phyloP scores from a whole-genome alignment of 2,888 invertebrate species.

The Nasonovia ribisnigri region DNA sequence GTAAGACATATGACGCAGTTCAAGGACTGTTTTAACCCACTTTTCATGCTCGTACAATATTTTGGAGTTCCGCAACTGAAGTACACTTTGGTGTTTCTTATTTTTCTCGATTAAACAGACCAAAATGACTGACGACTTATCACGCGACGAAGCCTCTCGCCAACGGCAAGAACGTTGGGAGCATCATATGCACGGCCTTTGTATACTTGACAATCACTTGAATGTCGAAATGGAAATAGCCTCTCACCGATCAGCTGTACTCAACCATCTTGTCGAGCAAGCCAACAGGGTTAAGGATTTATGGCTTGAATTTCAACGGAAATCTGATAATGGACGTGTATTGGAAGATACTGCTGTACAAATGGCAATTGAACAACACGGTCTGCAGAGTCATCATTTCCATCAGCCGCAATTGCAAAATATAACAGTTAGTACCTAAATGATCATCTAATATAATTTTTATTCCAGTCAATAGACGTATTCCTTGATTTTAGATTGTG shows the following conservation, averaged over 20 bases:
- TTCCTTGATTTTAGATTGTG: slow-evolving; percentile 20
- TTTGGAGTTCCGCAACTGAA: background rate
- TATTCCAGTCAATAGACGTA: background rate
- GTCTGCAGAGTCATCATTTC: slow-evolving; percentile 54
- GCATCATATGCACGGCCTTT: slow-evolving; percentile 56
- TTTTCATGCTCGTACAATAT: background rate
- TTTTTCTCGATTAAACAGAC: background rate
- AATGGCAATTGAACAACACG: slow-evolving; percentile 61
- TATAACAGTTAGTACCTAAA: slow-evolving; percentile 33
- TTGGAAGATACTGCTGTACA: slow-evolving; percentile 61
- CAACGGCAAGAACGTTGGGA: slow-evolving; percentile 57
- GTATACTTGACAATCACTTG: slow-evolving; percentile 56
- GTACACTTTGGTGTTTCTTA: background rate
- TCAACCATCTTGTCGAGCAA: slow-evolving; percentile 53
- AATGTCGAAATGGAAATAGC: slow-evolving; percentile 57
- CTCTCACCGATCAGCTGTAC: slow-evolving; percentile 51
- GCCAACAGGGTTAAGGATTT: slow-evolving; percentile 60
- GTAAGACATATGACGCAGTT: slow-evolving; percentile 48
- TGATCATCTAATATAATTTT: background rate
- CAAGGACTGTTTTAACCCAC: slow-evolving; percentile 47
- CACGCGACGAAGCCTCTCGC: background rate
- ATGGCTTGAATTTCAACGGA: slow-evolving; percentile 52
- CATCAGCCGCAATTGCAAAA: slow-evolving; percentile 48
- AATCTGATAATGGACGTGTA: slow-evolving; percentile 47
- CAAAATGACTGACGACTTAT: slow-evolving; percentile 43